These are phyloP conservation scores for Macaca nemestrina DNA, from an alignment of 2,113 vertebrate genomes.

Conservation along the genomic window DNA sequence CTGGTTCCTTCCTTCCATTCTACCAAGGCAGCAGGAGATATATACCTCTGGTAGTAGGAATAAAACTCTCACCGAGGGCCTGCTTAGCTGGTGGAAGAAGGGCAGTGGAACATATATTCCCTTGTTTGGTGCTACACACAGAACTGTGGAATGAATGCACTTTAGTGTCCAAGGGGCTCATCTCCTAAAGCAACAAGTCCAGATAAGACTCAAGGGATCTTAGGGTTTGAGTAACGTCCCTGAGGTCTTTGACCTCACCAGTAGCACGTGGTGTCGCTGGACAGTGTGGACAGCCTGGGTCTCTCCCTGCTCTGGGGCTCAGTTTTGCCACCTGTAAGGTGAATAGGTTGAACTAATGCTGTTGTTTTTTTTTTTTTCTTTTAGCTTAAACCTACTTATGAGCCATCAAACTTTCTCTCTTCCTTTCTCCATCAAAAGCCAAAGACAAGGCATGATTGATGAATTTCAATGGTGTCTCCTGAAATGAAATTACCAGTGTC, in stretches of 20 bases:
- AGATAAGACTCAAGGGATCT: neutral
- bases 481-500: conserved; percentile 8
- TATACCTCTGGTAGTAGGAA: neutral
- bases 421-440: neutral
- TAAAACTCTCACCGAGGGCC: neutral
- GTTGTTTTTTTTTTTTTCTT: neutral
- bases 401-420: neutral
- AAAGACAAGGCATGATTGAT: neutral
- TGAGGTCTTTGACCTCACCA: neutral
- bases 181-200: neutral
- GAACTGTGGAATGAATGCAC: neutral
- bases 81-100: neutral
- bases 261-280: neutral
- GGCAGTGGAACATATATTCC: neutral
- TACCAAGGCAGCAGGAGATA: neutral
- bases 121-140: neutral
- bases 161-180: neutral
- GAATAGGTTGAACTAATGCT: neutral
- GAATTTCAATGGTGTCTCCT: neutral
- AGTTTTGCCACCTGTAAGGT: neutral
- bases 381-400: neutral
- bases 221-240: neutral
- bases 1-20: neutral
- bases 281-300: neutral
- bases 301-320: neutral